Conservation (phyloP, 2,113 vertebrate genomes). For the Amphilophus citrinellus region DNA sequence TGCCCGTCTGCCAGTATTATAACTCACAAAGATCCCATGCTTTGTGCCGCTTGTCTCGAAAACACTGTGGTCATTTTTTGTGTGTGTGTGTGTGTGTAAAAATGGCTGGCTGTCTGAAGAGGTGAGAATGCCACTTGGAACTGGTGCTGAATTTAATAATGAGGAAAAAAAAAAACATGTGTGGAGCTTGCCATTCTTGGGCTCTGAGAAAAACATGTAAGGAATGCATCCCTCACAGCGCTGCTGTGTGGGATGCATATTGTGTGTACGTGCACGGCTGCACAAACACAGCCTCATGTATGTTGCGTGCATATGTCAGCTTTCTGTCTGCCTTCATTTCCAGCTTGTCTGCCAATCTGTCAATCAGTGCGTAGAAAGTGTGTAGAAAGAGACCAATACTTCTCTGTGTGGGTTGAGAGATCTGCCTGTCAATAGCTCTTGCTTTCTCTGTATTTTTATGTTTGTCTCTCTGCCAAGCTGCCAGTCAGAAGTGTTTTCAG, state of each 20-base stretch:
- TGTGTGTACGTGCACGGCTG: background rate
- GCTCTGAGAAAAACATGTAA: slow-evolving; percentile 48
- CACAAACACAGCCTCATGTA: slow-evolving; percentile 15
- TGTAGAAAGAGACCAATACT: slow-evolving; percentile 49
- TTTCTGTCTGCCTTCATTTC: slow-evolving; percentile 52
- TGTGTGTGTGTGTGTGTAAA: background rate
- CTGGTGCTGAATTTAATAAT: slow-evolving; percentile 33
- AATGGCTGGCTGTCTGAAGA: slow-evolving; percentile 19
- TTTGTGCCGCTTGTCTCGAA: slow-evolving; percentile 13
- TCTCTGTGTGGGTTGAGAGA: slow-evolving; percentile 65
- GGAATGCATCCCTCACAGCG: slow-evolving; percentile 31
- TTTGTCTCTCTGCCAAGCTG: slow-evolving; percentile 70
- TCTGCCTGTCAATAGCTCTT: slow-evolving; percentile 69
- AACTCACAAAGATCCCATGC: background rate
- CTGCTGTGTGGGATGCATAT: slow-evolving; percentile 12
- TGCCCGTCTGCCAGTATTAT: background rate
- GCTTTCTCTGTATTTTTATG: slow-evolving; percentile 66
- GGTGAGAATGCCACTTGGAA: slow-evolving; percentile 30
- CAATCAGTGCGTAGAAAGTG: slow-evolving; percentile 40
- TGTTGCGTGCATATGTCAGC: slow-evolving; percentile 61
- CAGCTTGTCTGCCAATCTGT: slow-evolving; percentile 68
- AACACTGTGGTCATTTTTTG: slow-evolving; percentile 14
- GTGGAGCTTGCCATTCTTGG: slow-evolving; percentile 18
- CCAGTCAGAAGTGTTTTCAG: slow-evolving; percentile 64
- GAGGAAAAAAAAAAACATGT: background rate